A percentile compares a stretch with the other conserved stretches of the same genome.
Conservation (phyloP, 2,113 vertebrate genomes). For the Calidris pygmaea region DNA sequence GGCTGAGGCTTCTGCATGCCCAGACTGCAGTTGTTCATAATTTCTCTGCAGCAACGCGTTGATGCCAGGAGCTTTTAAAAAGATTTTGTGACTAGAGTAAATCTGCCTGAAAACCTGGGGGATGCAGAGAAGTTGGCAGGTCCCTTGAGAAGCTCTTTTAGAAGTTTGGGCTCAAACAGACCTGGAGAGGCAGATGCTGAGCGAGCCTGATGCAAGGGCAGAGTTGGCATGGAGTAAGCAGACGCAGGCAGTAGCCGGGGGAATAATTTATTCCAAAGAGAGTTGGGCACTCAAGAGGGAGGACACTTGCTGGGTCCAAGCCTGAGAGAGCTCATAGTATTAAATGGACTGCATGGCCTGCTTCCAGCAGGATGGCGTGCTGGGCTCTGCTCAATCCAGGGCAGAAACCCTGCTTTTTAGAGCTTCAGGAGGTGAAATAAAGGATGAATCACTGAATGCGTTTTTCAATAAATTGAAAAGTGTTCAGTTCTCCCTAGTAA, state of each 20-base stretch:
- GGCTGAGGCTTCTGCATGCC: not conserved
- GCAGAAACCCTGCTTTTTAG: not conserved
- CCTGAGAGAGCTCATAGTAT: not conserved
- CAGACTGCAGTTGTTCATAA: not conserved
- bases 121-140: not conserved
- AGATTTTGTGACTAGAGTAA: not conserved
- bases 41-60: not conserved
- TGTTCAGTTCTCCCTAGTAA: not conserved
- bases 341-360: not conserved
- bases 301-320: not conserved
- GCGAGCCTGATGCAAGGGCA: not conserved
- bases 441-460: not conserved
- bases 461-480: not conserved
- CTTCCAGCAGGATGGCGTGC: not conserved
- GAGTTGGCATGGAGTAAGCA: not conserved
- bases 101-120: not conserved
- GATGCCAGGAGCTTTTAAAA: not conserved
- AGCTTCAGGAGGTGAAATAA: not conserved
- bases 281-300: not conserved
- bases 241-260: not conserved
- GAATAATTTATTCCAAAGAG: conserved; percentile 23
- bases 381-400: not conserved
- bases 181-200: not conserved
- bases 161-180: not conserved
- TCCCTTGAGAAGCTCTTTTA: not conserved